A percentile compares a stretch with the other conserved stretches of the same genome.
These are phyloP conservation scores for Rotaria socialis DNA, from an alignment of 2,888 invertebrate genomes.

Conservation along the genomic window DNA sequence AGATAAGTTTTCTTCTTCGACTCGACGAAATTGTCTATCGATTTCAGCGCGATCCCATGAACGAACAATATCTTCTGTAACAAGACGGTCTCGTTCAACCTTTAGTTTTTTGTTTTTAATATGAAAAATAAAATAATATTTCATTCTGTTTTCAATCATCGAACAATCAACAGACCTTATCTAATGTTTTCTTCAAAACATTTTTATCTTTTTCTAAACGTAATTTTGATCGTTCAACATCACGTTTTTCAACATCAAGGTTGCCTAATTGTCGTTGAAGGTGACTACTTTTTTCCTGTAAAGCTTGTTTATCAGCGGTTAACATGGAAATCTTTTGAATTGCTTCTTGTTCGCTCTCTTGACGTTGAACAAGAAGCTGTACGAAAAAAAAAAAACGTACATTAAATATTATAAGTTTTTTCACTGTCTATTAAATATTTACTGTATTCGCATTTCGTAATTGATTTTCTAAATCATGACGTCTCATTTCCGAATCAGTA, in stretches of 20 bases:
- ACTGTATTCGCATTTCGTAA: constrained; percentile 55
- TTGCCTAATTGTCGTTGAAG: constrained; percentile 61
- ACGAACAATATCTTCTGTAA: constrained; percentile 57
- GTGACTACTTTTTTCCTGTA: constrained; percentile 63
- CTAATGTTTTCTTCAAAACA: constrained; percentile 59
- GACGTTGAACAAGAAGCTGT: constrained; percentile 56
- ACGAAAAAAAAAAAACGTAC: neutral
- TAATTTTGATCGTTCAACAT: constrained; percentile 65
- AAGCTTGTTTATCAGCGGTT: constrained; percentile 75
- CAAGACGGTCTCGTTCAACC: constrained; percentile 60
- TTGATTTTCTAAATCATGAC: constrained; percentile 59
- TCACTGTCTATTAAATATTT: constrained; percentile 47
- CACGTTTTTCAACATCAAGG: constrained; percentile 73
- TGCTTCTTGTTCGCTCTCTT: constrained; percentile 70
- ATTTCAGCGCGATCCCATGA: constrained; percentile 55
- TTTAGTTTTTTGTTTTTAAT: constrained; percentile 47
- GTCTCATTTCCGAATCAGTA: constrained; percentile 55
- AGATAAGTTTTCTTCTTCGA: constrained; percentile 80
- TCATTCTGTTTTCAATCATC: too few relatives aligned
- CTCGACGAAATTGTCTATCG: constrained; percentile 54
- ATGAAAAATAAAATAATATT: neutral
- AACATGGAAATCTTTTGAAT: constrained; percentile 74
- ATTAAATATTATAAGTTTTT: too few relatives aligned
- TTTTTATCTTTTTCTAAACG: constrained; percentile 62
- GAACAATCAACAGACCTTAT: constrained; percentile 53